phyloP scores from a whole-genome alignment of 2,113 vertebrate genomes.

The Phyllopteryx taeniolatus region DNA sequence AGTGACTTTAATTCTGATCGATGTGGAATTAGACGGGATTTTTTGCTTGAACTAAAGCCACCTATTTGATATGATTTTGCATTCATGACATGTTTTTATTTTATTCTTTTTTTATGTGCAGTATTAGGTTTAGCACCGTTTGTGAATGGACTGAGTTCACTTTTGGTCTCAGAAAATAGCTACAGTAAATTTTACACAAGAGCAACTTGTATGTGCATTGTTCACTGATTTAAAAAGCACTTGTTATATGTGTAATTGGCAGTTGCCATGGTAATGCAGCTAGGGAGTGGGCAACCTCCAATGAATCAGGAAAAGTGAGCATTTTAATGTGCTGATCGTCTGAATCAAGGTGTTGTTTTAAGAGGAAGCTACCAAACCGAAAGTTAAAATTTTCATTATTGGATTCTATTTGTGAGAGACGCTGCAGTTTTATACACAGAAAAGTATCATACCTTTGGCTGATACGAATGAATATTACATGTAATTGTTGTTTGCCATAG shows the following conservation, averaged over 20 bases:
- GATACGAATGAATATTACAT: neutral
- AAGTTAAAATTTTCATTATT: neutral
- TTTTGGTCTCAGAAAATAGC: neutral
- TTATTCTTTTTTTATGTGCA: neutral
- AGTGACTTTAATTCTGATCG: no score
- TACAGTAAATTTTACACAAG: neutral
- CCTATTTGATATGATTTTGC: no score
- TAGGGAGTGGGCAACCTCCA: neutral
- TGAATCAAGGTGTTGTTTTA: neutral
- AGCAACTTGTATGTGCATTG: neutral
- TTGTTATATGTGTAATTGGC: neutral
- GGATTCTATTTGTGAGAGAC: neutral
- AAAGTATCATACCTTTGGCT: neutral
- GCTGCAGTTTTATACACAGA: neutral
- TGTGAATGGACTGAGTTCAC: neutral
- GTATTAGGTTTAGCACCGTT: neutral
- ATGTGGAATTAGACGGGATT: no score
- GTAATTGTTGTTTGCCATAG: neutral
- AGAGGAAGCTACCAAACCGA: neutral
- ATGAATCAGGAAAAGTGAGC: neutral
- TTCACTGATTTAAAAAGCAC: neutral
- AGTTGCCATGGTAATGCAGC: constrained; percentile 1
- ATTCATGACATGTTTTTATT: neutral
- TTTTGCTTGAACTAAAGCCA: no score
- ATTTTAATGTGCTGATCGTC: neutral